phyloP scores from a whole-genome alignment of 92 coral and sea anemone species.

The Blastomussa wellsi region DNA sequence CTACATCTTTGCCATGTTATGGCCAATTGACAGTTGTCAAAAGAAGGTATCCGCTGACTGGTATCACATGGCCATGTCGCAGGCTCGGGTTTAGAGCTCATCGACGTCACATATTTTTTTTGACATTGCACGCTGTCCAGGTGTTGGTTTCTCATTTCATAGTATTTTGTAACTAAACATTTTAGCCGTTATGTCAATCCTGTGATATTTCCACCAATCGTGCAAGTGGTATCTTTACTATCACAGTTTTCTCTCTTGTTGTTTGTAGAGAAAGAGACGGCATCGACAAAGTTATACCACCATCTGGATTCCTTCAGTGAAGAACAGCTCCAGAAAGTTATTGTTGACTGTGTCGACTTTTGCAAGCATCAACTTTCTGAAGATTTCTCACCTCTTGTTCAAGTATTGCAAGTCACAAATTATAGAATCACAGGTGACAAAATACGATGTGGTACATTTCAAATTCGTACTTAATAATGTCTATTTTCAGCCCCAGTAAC shows the following conservation, averaged over 20 bases:
- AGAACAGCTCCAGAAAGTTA: constrained; percentile 34
- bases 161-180: no score
- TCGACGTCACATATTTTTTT: no score
- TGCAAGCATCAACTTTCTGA: constrained; percentile 50
- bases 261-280: constrained; percentile 15
- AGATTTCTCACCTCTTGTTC: constrained; percentile 54
- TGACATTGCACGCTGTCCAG: no score
- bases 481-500: neutral
- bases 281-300: constrained; percentile 28
- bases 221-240: no score
- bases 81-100: no score
- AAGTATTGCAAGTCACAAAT: constrained; percentile 51
- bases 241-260: neutral
- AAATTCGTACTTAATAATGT: neutral
- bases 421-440: constrained; percentile 37
- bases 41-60: no score
- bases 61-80: no score
- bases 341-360: constrained; percentile 50
- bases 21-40: no score
- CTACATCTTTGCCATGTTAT: no score
- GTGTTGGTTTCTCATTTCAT: no score
- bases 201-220: no score
- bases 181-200: no score
- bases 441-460: neutral
- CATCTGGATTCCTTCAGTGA: constrained; percentile 50